Evolutionary conservation across 1,140 invertebrate species (phyloP).

Genomic region (Pteromalus puparum): DNA sequence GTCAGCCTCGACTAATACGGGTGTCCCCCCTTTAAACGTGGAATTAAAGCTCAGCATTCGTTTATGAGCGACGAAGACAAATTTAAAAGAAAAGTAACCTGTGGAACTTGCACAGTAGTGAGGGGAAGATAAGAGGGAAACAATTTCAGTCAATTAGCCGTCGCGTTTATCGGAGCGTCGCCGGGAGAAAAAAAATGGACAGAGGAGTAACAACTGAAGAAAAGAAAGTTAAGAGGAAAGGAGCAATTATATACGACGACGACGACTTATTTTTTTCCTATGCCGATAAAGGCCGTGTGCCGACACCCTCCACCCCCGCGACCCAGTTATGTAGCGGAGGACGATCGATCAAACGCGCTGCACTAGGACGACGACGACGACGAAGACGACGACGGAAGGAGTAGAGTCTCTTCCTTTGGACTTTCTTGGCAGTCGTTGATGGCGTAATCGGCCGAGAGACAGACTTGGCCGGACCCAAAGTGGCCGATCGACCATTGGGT

Average conservation of each 20-base stretch:
- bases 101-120: too few species aligned
- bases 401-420: background rate
- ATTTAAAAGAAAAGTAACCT: too few species aligned
- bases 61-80: too few species aligned
- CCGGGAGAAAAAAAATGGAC: background rate
- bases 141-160: too few species aligned
- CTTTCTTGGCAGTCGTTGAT: constrained; percentile 20
- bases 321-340: constrained; percentile 50
- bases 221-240: background rate
- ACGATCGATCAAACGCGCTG: constrained; percentile 61
- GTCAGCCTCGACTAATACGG: too few species aligned
- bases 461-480: background rate
- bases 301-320: constrained; percentile 10
- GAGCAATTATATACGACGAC: background rate
- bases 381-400: background rate
- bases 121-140: too few species aligned
- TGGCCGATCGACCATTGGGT: background rate
- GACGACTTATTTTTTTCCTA: background rate
- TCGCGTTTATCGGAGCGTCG: background rate
- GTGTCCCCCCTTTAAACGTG: too few species aligned
- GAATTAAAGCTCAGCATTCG: too few species aligned
- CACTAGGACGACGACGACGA: constrained; percentile 25
- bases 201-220: background rate
- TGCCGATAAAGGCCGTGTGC: constrained; percentile 7
- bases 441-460: background rate